Percentiles rank a stretch among this genome's conserved stretches.
Conservation (phyloP, 2,113 vertebrate genomes). For the Malurus alboscapulatus region DNA sequence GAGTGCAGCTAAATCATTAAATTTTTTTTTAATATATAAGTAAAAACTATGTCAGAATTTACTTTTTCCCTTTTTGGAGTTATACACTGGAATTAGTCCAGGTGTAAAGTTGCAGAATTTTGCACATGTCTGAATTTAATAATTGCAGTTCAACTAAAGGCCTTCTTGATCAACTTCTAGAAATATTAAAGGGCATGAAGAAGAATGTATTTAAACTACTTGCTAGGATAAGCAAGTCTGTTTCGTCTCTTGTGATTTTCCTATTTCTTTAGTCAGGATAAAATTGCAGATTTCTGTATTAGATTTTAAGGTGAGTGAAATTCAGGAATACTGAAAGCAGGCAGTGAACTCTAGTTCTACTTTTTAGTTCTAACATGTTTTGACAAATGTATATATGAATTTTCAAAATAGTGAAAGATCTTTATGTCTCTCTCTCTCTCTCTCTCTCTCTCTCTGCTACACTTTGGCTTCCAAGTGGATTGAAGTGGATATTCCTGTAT, state of each 20-base stretch:
- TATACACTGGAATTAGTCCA: background rate
- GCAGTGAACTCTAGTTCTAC: background rate
- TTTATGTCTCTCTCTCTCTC: background rate
- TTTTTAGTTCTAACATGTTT: background rate
- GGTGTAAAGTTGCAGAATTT: constrained; percentile 1
- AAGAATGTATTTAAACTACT: background rate
- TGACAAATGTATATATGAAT: background rate
- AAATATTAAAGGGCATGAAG: background rate
- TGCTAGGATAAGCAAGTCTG: background rate
- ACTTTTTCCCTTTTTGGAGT: constrained; percentile 4
- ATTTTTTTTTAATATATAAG: background rate
- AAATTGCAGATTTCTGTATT: background rate
- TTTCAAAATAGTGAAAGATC: background rate
- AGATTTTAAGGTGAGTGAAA: background rate
- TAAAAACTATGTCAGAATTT: background rate
- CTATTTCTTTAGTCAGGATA: background rate
- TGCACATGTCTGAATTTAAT: constrained; percentile 9
- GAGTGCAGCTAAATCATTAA: background rate
- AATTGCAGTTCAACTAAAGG: background rate
- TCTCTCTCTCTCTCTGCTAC: background rate
- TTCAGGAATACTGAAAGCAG: background rate
- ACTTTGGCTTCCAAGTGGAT: background rate
- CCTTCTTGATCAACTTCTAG: background rate
- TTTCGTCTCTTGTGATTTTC: background rate
- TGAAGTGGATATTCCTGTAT: background rate